Evolutionary conservation across 1,140 invertebrate genomes (phyloP).

Genomic region (Antheraea mylitta): DNA sequence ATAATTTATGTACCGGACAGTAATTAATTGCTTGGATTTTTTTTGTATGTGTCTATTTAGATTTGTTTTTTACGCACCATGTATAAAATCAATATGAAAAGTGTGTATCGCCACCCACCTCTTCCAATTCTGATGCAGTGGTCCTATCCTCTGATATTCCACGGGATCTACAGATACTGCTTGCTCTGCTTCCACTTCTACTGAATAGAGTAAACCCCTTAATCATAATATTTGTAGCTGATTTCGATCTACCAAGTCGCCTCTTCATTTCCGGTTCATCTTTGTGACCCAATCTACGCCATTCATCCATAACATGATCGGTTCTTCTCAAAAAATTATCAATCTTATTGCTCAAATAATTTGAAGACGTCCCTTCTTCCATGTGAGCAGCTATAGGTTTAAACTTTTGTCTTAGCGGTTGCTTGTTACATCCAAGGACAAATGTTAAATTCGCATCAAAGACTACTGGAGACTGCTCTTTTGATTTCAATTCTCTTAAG

Average conservation of each 20-base stretch:
- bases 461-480: conserved; percentile 87
- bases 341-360: conserved; percentile 86
- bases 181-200: conserved; percentile 77
- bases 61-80: background rate
- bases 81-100: background rate
- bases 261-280: conserved; percentile 73
- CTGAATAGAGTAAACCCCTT: conserved; percentile 88
- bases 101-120: conserved; percentile 60
- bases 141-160: conserved; percentile 81
- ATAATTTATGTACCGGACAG: conserved; percentile 36
- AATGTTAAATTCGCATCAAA: conserved; percentile 90
- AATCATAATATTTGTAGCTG: conserved; percentile 88
- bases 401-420: conserved; percentile 83
- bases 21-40: conserved; percentile 44
- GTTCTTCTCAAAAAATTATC: conserved; percentile 89
- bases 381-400: conserved; percentile 85
- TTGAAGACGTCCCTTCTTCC: conserved; percentile 87
- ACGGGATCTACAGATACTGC: conserved; percentile 70
- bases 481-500: conserved; percentile 79
- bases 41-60: background rate
- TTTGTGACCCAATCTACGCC: conserved; percentile 83
- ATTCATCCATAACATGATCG: conserved; percentile 92
- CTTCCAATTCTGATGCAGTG: conserved; percentile 82
- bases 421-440: conserved; percentile 84
- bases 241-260: conserved; percentile 83